phyloP scores from a whole-genome alignment of 2,888 invertebrate genomes.

The Tiliacea aurago region DNA sequence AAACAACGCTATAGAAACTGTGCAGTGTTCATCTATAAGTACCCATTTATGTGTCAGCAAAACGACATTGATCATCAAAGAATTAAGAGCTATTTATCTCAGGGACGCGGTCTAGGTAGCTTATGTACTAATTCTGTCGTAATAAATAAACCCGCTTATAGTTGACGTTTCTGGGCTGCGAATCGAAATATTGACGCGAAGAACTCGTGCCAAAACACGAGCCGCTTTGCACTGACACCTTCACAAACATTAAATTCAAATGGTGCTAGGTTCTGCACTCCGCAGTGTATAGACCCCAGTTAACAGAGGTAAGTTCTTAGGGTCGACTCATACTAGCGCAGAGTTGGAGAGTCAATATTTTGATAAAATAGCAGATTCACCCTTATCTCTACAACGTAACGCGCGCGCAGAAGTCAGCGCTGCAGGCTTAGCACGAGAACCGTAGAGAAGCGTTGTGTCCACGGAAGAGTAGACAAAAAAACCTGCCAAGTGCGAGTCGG shows the following conservation, averaged over 20 bases:
- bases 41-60: slow-evolving; percentile 61
- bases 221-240: slow-evolving; percentile 66
- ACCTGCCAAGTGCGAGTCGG: too few relatives aligned
- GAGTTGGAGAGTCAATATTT: too few relatives aligned
- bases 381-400: too few relatives aligned
- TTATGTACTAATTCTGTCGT: slow-evolving; percentile 83
- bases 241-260: slow-evolving; percentile 46
- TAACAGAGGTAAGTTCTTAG: too few relatives aligned
- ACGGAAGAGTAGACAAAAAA: too few relatives aligned
- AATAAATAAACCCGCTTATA: slow-evolving; percentile 85
- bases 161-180: slow-evolving; percentile 87
- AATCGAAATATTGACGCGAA: slow-evolving; percentile 87
- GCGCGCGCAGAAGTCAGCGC: too few relatives aligned
- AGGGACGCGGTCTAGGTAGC: slow-evolving; percentile 78
- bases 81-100: slow-evolving; percentile 75
- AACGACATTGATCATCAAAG: slow-evolving; percentile 71
- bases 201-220: slow-evolving; percentile 84
- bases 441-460: too few relatives aligned
- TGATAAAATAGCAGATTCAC: too few relatives aligned
- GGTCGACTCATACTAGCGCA: too few relatives aligned
- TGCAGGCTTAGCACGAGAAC: too few relatives aligned
- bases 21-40: slow-evolving; percentile 20
- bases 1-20: slow-evolving; percentile 39
- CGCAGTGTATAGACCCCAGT: not conserved
- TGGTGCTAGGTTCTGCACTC: slow-evolving; percentile 22